phyloP scores from a whole-genome alignment of 2,888 invertebrate species.

The Leucophenga montana region DNA sequence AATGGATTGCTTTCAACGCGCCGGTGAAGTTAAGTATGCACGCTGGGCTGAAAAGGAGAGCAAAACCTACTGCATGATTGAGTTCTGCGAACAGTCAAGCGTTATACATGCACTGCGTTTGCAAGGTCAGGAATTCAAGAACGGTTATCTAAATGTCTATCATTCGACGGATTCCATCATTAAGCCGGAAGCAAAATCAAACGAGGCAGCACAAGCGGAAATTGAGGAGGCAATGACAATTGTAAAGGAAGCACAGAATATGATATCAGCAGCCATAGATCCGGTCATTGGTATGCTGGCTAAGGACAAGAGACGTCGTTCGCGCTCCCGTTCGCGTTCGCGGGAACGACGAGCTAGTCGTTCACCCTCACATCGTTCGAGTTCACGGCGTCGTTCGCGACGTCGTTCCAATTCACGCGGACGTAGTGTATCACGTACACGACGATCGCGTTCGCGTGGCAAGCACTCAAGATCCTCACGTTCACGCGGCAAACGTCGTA shows the following conservation, averaged over 20 bases:
- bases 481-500: conserved; percentile 72
- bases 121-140: conserved; percentile 85
- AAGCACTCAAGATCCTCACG: conserved; percentile 64
- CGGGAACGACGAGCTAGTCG: conserved; percentile 80
- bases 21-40: conserved; percentile 96
- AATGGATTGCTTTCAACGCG: conserved; percentile 88
- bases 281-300: conserved; percentile 90
- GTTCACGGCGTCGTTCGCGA: conserved; percentile 79
- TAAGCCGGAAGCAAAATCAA: conserved; percentile 95
- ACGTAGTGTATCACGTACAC: conserved; percentile 77
- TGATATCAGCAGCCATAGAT: conserved; percentile 95
- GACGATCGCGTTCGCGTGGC: conserved; percentile 76
- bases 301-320: conserved; percentile 83
- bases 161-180: conserved; percentile 94
- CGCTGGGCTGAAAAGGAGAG: conserved; percentile 90
- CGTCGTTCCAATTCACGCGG: conserved; percentile 74
- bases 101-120: conserved; percentile 89
- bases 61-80: conserved; percentile 88
- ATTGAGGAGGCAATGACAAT: conserved; percentile 98
- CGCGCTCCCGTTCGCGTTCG: conserved; percentile 74
- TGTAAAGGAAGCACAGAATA: conserved; percentile 95
- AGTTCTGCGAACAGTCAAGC: conserved; percentile 93
- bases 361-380: conserved; percentile 76
- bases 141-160: conserved; percentile 81
- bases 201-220: conserved; percentile 94